These are phyloP conservation scores for Aphelenchoides bicaudatus DNA, from an alignment of 2,888 invertebrate species.

Conservation along the genomic window DNA sequence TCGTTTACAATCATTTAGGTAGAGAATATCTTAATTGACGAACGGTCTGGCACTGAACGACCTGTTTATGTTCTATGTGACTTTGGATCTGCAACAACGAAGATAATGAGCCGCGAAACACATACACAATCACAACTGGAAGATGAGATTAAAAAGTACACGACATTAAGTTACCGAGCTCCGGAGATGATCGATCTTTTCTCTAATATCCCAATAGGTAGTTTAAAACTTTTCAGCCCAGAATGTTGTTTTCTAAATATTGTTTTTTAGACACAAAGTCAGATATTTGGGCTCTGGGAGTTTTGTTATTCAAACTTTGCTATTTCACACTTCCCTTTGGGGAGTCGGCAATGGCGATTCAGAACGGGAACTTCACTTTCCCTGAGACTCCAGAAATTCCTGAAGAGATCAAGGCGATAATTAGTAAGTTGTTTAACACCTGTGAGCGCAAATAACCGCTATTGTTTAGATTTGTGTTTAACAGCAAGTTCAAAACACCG, in stretches of 20 bases:
- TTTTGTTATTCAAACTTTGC: constrained; percentile 81
- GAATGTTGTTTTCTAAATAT: neutral
- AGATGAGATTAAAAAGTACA: constrained; percentile 67
- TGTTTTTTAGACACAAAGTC: constrained; percentile 11
- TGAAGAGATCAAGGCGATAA: constrained; percentile 71
- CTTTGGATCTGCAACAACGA: constrained; percentile 87
- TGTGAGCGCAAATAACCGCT: neutral
- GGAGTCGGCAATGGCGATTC: constrained; percentile 85
- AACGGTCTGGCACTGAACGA: constrained; percentile 68
- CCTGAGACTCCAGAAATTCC: constrained; percentile 74
- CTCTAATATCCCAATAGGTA: constrained; percentile 73
- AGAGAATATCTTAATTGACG: constrained; percentile 79
- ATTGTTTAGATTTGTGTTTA: constrained; percentile 72
- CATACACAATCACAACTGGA: constrained; percentile 40
- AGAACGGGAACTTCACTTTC: constrained; percentile 79
- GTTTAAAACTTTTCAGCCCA: neutral
- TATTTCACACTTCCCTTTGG: constrained; percentile 85
- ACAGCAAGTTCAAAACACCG: constrained; percentile 77
- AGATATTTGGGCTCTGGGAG: constrained; percentile 71
- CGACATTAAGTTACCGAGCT: constrained; percentile 80
- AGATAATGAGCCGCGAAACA: constrained; percentile 64
- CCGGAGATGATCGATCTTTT: constrained; percentile 93
- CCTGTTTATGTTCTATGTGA: constrained; percentile 77
- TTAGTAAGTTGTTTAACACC: constrained; percentile 67
- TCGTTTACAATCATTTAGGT: constrained; percentile 66